These are phyloP conservation scores for Trigoniulus corallinus DNA, from an alignment of 1,140 invertebrate genomes.

Conservation along the genomic window DNA sequence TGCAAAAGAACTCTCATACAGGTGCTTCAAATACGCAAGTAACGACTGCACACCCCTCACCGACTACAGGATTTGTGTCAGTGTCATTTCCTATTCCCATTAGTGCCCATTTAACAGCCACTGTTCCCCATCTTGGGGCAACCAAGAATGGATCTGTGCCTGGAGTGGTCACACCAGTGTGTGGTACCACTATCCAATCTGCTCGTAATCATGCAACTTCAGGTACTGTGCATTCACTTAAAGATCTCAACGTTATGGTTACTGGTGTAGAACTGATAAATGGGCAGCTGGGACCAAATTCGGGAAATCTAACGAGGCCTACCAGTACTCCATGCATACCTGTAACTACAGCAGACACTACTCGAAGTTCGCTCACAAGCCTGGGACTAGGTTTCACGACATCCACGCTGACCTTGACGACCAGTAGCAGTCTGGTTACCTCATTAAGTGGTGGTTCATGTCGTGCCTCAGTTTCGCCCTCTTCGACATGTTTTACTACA, in stretches of 20 bases:
- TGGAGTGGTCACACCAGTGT: not conserved
- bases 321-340: not conserved
- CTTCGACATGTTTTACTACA: no score
- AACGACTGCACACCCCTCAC: no score
- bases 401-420: not conserved
- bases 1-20: no score
- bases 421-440: not conserved
- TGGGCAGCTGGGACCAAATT: slow-evolving; percentile 1
- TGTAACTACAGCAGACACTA: not conserved
- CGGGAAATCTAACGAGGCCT: not conserved
- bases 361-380: not conserved
- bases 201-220: not conserved
- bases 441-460: not conserved
- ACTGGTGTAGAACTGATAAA: slow-evolving; percentile 5
- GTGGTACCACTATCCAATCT: not conserved
- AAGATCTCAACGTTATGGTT: slow-evolving; percentile 6
- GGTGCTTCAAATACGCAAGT: no score
- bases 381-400: not conserved
- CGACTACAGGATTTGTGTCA: no score
- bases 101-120: not conserved
- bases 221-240: slow-evolving; percentile 3
- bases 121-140: not conserved
- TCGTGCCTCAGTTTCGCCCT: no score
- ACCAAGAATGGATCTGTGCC: not conserved
- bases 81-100: not conserved